phyloP scores from a whole-genome alignment of 2,113 vertebrate species.

The Dicrurus megarhynchus region DNA sequence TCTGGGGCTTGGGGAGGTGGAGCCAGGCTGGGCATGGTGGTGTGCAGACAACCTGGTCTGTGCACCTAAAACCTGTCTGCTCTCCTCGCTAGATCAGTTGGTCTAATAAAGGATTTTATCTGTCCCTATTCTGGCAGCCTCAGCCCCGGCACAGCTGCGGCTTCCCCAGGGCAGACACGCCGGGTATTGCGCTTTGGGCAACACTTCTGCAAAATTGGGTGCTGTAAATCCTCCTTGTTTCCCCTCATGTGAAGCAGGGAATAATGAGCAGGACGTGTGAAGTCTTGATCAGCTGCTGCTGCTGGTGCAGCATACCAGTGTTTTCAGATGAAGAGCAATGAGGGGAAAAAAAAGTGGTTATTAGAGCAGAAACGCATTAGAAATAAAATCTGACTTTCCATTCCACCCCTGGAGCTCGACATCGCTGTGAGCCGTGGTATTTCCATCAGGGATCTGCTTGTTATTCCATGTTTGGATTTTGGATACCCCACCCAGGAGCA shows the following conservation, averaged over 20 bases:
- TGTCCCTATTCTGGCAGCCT: background rate
- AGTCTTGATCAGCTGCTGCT: slow-evolving; percentile 23
- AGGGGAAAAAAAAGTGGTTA: background rate
- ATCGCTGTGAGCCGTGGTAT: background rate
- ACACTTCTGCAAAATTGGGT: background rate
- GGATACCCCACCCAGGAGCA: background rate
- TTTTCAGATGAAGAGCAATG: slow-evolving; percentile 5
- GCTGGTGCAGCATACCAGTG: background rate
- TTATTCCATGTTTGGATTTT: background rate
- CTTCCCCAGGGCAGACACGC: background rate
- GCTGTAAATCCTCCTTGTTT: slow-evolving; percentile 25
- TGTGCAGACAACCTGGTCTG: background rate
- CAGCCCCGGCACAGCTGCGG: background rate
- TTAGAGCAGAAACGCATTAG: slow-evolving; percentile 39
- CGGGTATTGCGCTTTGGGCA: background rate
- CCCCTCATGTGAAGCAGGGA: background rate
- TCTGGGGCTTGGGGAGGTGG: background rate
- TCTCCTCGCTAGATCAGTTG: background rate
- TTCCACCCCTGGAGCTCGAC: background rate
- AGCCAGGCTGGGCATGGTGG: background rate
- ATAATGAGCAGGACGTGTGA: slow-evolving; percentile 31
- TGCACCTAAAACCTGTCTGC: background rate
- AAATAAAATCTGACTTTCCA: background rate
- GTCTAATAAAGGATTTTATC: slow-evolving; percentile 41
- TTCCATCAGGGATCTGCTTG: background rate